Base-by-base conservation (phyloP, 2,888 invertebrate genomes). In the Chydorus sphaericus region DNA sequence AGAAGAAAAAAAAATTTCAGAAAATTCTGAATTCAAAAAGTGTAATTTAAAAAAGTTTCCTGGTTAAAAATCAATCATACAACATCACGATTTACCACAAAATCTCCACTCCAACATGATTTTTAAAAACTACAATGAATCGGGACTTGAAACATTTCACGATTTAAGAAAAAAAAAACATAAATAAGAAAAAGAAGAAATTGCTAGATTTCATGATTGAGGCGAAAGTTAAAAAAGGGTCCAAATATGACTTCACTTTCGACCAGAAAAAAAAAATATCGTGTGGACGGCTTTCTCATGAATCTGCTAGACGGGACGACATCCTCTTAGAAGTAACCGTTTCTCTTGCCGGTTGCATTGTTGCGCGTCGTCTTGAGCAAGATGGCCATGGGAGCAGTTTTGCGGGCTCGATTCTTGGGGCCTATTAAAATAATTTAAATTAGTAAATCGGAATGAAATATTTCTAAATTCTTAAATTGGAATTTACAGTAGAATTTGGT, bases 401-500 rank as follows among this genome's bases (percentile, higher is more conserved):
- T 44, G 3, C 26, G 44, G 44, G 14, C n/a, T 14, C 44, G 44
- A 44, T 44, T 44, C 8, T 44, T 7, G 10, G 44, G 44, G n/a
- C 44, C 44, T 44, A 14, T n/a, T 18, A 2, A 44, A 26, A 4
- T 28, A 44, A 44, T 2, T 8, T 26, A 26, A 14, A 2, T 11
- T 1, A 44, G 23, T 23, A 44, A 23, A 23, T 3, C 23, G 26
- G 7, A 14, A 11, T 23, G 23, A 14, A 5, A 4, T 4, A 44
- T 26, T 44, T 2, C 5, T 44, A 1, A 23, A 7, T 16, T n/a
- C n/a, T n/a, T 23, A 23, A 18, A 16, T 8, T 16, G 26, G 26
- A n/a, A 23, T 5, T 44, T 23, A 44, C 65, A 64, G 52, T 63
- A 62, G 14, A 57, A 60, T 10, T 53, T 38, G 5, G 65, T 65